phyloP scores from a whole-genome alignment of 2,888 invertebrate genomes.

The Caenorhabditis sinica region DNA sequence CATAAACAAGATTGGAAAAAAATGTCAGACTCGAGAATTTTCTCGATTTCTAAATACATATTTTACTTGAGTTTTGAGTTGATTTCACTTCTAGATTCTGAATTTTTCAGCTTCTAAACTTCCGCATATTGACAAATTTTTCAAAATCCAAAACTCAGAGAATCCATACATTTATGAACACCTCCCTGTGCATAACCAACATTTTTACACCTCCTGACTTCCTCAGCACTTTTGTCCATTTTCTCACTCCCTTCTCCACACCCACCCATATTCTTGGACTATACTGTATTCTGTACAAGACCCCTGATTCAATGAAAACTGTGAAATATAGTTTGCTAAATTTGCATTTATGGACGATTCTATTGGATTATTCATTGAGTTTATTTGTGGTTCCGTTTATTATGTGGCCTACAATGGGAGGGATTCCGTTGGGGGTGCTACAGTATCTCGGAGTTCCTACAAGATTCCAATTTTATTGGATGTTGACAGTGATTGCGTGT shows the following conservation, averaged over 20 bases:
- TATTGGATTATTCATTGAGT: conserved; percentile 38
- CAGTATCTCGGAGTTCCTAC: conserved; percentile 18
- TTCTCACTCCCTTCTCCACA: conserved; percentile 7
- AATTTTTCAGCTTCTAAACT: no score
- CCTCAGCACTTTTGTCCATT: conserved; percentile 18
- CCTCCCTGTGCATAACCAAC: conserved; percentile 1
- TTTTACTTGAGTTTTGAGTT: no score
- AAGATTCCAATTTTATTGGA: not conserved
- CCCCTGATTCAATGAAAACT: conserved; percentile 28
- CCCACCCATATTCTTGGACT: conserved; percentile 36
- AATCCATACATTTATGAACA: no score
- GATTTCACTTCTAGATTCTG: no score
- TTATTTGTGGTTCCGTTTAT: conserved; percentile 43
- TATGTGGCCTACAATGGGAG: conserved; percentile 36
- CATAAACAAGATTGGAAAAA: not conserved
- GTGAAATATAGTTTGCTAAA: conserved; percentile 32
- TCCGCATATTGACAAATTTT: no score
- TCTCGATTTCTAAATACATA: no score
- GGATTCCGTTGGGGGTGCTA: conserved; percentile 26
- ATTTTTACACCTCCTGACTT: conserved; percentile 8
- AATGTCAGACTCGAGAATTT: not conserved
- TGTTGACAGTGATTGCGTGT: conserved; percentile 20
- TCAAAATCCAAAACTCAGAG: no score
- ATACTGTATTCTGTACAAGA: conserved; percentile 36
- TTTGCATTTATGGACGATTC: conserved; percentile 40